These are phyloP conservation scores for Zele albiditarsus DNA, from an alignment of 2,888 invertebrate genomes.

Conservation along the genomic window DNA sequence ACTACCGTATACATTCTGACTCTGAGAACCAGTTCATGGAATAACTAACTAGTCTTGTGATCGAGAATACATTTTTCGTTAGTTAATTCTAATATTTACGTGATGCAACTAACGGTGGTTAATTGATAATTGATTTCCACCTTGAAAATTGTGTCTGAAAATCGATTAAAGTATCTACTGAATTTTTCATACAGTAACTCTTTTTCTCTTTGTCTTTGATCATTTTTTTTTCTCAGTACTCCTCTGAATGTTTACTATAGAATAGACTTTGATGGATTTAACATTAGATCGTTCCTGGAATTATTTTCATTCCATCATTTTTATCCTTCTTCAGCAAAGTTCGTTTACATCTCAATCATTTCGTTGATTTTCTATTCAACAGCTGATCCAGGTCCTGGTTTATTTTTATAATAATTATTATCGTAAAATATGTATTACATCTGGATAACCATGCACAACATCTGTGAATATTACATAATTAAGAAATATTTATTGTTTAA, in stretches of 20 bases:
- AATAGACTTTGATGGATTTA: too few species aligned
- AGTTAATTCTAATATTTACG: neutral
- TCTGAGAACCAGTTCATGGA: conserved; percentile 67
- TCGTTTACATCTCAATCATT: conserved; percentile 73
- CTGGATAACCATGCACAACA: conserved; percentile 74
- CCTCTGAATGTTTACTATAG: too few species aligned
- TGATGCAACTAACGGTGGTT: too few species aligned
- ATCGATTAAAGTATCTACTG: too few species aligned
- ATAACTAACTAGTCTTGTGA: too few species aligned
- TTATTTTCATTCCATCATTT: conserved; percentile 19
- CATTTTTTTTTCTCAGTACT: too few species aligned
- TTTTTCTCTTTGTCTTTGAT: conserved; percentile 62
- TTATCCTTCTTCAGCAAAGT: conserved; percentile 74
- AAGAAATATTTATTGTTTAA: neutral
- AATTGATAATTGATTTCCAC: too few species aligned
- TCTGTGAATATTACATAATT: conserved; percentile 58
- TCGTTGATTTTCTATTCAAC: conserved; percentile 67
- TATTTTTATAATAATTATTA: conserved; percentile 66
- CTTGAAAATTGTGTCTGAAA: too few species aligned
- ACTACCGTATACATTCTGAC: conserved; percentile 62
- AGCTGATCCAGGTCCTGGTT: conserved; percentile 64
- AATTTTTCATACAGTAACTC: too few species aligned
- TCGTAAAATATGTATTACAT: conserved; percentile 73
- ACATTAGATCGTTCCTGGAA: neutral
- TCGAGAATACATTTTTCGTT: too few species aligned